Percentiles rank a stretch among this genome's conserved stretches.
Evolutionary conservation across 2,797 vertebrate species (phyloP).

Genomic region (Schizopygopsis malacanthus): DNA sequence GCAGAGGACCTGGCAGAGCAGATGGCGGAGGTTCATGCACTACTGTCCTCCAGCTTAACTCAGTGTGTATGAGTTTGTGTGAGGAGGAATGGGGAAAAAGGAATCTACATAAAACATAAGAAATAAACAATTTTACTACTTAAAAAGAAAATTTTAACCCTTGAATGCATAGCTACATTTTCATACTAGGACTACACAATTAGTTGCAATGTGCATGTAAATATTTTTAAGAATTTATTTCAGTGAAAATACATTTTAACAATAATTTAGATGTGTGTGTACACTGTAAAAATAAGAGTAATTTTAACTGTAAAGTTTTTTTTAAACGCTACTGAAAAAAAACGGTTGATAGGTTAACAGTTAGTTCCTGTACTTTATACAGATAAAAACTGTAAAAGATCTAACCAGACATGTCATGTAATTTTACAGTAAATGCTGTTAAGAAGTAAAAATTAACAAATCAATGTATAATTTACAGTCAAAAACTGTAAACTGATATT

Average conservation of each 20-base stretch:
- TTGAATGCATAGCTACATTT: background rate
- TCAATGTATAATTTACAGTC: no score
- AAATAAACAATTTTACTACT: background rate
- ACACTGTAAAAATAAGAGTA: no score
- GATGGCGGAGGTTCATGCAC: conserved; percentile 54
- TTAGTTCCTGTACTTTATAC: no score
- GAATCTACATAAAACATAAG: background rate
- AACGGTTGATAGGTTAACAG: no score
- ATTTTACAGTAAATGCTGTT: no score
- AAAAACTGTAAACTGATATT: no score
- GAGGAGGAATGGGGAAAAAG: background rate
- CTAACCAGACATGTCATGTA: no score
- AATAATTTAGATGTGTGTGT: background rate
- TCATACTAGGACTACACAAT: background rate
- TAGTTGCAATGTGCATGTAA: background rate
- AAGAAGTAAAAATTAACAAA: no score
- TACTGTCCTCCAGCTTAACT: conserved; percentile 51
- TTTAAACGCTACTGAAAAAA: no score
- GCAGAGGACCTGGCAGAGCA: conserved; percentile 69
- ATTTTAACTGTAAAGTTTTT: no score
- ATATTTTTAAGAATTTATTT: background rate
- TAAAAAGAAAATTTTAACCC: background rate
- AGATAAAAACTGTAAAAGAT: no score
- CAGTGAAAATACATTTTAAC: background rate
- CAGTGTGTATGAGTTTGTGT: conserved; percentile 17